Conservation (phyloP, 2,113 vertebrate species). For the Sterna hirundo region DNA sequence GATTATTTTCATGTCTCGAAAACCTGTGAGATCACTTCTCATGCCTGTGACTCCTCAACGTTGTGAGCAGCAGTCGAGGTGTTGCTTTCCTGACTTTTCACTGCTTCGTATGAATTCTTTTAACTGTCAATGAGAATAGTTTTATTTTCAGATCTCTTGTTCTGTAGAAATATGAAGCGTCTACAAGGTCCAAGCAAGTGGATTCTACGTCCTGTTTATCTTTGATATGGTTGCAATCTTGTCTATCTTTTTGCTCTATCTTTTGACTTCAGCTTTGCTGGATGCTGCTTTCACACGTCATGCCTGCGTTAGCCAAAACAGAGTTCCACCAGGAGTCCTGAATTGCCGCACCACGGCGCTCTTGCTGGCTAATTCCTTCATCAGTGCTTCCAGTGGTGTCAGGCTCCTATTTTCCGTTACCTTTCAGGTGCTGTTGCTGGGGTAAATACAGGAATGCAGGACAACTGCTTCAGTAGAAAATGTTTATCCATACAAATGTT, state of each 20-base stretch:
- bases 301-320: not conserved
- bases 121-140: no score
- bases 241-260: not conserved
- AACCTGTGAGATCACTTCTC: not conserved
- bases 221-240: not conserved
- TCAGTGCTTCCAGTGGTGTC: not conserved
- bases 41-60: not conserved
- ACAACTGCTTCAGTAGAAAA: not conserved
- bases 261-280: not conserved
- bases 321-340: not conserved
- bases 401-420: not conserved
- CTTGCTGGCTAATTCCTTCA: not conserved
- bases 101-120: not conserved
- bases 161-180: not conserved
- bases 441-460: not conserved
- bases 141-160: not conserved
- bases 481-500: not conserved
- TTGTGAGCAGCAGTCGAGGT: fast-evolving
- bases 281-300: not conserved
- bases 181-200: not conserved
- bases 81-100: not conserved
- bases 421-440: not conserved
- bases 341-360: fast-evolving
- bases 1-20: not conserved
- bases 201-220: fast-evolving